Conservation (phyloP, 2,797 vertebrate species). For the Cyprinodon diabolis region DNA sequence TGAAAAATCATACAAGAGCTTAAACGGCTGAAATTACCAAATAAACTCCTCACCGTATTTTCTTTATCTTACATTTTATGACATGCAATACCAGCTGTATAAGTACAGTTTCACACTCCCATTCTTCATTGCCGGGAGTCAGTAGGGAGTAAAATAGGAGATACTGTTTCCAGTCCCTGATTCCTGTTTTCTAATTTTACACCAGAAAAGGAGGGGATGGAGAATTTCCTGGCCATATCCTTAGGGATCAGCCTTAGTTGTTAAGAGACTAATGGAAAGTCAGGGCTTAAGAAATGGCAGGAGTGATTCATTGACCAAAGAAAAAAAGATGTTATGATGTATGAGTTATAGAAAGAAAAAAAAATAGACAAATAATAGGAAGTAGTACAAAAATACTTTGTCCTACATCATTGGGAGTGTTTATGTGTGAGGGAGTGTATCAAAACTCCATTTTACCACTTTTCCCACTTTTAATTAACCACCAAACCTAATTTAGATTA, state of each 20-base stretch:
- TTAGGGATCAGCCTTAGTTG: constrained; percentile 57
- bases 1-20: no score
- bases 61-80: not conserved
- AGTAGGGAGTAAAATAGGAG: constrained; percentile 19
- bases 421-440: not conserved
- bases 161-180: constrained; percentile 23
- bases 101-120: not conserved
- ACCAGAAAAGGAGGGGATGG: constrained; percentile 34
- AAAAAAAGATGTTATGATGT: constrained; percentile 18
- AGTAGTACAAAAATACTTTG: constrained; percentile 4
- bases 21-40: not conserved
- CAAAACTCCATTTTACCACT: not conserved
- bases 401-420: not conserved
- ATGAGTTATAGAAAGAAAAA: not conserved
- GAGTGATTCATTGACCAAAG: constrained; percentile 57
- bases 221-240: constrained; percentile 56
- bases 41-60: not conserved
- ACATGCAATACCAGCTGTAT: constrained; percentile 1
- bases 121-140: not conserved
- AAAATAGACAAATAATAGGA: constrained; percentile 14
- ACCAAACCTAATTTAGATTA: no score
- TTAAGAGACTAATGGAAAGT: constrained; percentile 69
- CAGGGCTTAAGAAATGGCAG: constrained; percentile 52
- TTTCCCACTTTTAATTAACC: not conserved
- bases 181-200: constrained; percentile 68